Evolutionary conservation across 2,113 vertebrate genomes (phyloP).

Genomic region (Dolichotis patagonum): DNA sequence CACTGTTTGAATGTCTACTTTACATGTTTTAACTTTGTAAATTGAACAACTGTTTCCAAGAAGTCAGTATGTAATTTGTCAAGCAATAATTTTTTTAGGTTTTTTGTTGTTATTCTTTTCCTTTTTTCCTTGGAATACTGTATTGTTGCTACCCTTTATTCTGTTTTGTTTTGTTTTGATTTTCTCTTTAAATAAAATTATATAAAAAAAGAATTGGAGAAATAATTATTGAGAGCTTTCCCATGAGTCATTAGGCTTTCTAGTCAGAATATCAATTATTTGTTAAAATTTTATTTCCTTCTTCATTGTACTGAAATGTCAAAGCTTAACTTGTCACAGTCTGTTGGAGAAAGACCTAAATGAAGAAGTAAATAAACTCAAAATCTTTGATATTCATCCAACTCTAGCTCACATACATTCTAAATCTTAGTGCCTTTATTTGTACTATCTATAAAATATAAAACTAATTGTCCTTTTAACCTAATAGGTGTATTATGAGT

Average conservation of each 20-base stretch:
- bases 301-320: slow-evolving; percentile 14
- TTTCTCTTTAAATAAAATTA: no score
- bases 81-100: no score
- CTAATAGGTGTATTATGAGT: neutral
- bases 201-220: no score
- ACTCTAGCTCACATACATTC: slow-evolving; percentile 1
- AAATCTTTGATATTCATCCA: neutral
- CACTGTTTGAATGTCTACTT: no score
- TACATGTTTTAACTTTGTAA: no score
- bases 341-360: neutral
- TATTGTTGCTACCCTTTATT: no score
- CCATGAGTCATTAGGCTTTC: neutral
- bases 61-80: no score
- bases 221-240: neutral
- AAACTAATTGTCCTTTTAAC: slow-evolving; percentile 25
- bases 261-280: neutral
- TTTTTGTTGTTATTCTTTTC: no score
- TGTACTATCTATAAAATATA: slow-evolving; percentile 3
- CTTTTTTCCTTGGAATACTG: no score
- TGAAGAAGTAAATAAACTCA: neutral
- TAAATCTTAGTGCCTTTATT: neutral
- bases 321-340: neutral
- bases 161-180: no score
- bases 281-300: slow-evolving; percentile 35
- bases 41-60: no score